A percentile compares a stretch with the other conserved stretches of the same genome.
Evolutionary conservation across 2,797 vertebrate species (phyloP).

Genomic region (Etheostoma perlongum): DNA sequence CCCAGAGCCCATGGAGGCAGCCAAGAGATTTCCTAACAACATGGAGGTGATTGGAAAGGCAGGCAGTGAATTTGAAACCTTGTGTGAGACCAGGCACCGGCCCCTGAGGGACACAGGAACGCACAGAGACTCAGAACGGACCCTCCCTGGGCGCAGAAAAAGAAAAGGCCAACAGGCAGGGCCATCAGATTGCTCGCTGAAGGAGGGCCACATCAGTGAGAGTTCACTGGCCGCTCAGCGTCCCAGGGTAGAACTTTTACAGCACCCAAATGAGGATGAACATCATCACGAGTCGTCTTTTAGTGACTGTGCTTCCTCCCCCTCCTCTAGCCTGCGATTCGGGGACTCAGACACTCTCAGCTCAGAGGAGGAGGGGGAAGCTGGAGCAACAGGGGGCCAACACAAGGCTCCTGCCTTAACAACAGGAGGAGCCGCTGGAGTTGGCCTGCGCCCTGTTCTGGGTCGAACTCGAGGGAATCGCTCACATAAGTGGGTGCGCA

Average conservation of each 20-base stretch:
- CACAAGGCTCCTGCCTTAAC: slow-evolving; percentile 77
- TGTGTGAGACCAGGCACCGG: slow-evolving; percentile 93
- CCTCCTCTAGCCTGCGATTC: slow-evolving; percentile 96
- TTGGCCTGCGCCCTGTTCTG: slow-evolving; percentile 72
- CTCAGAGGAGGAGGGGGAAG: slow-evolving; percentile 92
- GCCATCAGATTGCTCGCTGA: slow-evolving; percentile 93
- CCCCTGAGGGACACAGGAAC: slow-evolving; percentile 88
- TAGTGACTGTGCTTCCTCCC: slow-evolving; percentile 97
- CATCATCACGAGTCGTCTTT: slow-evolving; percentile 94
- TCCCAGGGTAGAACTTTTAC: slow-evolving; percentile 87
- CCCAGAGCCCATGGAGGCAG: slow-evolving; percentile 91
- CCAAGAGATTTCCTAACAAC: slow-evolving; percentile 91
- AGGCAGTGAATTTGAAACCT: slow-evolving; percentile 92
- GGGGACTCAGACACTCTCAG: slow-evolving; percentile 98
- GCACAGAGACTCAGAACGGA: slow-evolving; percentile 90
- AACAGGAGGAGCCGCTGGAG: slow-evolving; percentile 79
- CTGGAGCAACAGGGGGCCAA: slow-evolving; percentile 76
- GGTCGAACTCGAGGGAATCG: slow-evolving; percentile 90
- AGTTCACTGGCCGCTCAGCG: slow-evolving; percentile 79
- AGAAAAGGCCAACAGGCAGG: slow-evolving; percentile 98
- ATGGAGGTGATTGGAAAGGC: slow-evolving; percentile 97
- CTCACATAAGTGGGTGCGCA: slow-evolving; percentile 93
- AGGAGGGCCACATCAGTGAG: slow-evolving; percentile 87
- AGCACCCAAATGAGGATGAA: slow-evolving; percentile 91
- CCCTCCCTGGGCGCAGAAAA: slow-evolving; percentile 91